Conservation (phyloP, 2,888 invertebrate species). For the Drosophila sordidula region DNA sequence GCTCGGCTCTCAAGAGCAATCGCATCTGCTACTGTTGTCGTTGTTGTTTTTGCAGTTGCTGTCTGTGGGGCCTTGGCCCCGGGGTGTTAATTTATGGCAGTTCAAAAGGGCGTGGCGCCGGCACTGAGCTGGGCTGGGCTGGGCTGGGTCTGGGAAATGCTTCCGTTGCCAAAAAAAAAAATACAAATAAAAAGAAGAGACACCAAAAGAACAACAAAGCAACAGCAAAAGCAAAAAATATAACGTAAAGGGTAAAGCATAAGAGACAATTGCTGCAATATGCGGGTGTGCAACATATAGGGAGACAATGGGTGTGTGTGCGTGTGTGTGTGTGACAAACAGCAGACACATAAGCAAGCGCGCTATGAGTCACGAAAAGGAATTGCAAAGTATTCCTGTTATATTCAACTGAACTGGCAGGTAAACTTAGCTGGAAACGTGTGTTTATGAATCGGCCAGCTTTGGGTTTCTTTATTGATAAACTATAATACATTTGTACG, state of each 20-base stretch:
- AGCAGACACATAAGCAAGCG: neutral
- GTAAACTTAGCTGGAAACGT: conserved; percentile 10
- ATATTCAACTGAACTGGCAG: conserved; percentile 1
- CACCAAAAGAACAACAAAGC: conserved; percentile 5
- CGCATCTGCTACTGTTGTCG: neutral
- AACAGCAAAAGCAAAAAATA: neutral
- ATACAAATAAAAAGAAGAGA: neutral
- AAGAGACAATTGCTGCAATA: conserved; percentile 25
- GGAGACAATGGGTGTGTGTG: too few relatives aligned
- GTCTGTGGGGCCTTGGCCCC: conserved; percentile 32
- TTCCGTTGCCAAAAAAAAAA: conserved; percentile 44
- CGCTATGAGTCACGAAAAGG: conserved; percentile 19
- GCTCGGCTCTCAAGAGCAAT: conserved; percentile 1
- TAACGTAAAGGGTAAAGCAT: conserved; percentile 15
- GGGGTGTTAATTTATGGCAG: conserved; percentile 69
- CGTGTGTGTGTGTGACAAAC: neutral
- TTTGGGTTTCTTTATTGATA: conserved; percentile 11
- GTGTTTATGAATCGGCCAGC: neutral
- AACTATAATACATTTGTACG: conserved; percentile 4
- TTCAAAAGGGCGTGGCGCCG: conserved; percentile 70
- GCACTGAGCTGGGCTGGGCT: conserved; percentile 14
- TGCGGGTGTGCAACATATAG: conserved; percentile 31
- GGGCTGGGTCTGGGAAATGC: conserved; percentile 12
- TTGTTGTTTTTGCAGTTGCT: conserved; percentile 5
- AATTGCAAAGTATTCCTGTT: conserved; percentile 7